Percentiles rank a stretch among this genome's conserved stretches.
Conservation (phyloP, 53 echinoderm and acorn worm genomes). For the Henricia sp. region DNA sequence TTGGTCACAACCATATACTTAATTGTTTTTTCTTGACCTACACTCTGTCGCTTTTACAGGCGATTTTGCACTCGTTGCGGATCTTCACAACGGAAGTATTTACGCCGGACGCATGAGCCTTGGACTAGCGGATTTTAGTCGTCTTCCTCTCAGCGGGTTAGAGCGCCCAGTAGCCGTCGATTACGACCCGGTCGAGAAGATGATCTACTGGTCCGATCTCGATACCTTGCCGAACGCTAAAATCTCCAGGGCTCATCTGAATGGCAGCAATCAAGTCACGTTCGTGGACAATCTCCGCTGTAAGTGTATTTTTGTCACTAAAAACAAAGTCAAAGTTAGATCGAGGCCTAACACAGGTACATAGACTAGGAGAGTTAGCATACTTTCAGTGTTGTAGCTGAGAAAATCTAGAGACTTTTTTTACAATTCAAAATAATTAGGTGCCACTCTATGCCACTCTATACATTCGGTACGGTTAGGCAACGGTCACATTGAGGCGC, state of each 20-base stretch:
- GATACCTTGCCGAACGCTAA: constrained; percentile 24
- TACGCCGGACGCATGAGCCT: constrained; percentile 11
- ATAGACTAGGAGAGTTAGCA: too few species aligned
- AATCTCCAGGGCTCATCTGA: constrained; percentile 67
- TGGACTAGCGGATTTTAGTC: not conserved
- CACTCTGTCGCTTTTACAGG: too few species aligned
- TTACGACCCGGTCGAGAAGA: constrained; percentile 73
- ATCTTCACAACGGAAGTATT: not conserved
- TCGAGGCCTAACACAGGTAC: too few species aligned
- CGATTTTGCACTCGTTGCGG: constrained; percentile 32
- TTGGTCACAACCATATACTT: too few species aligned
- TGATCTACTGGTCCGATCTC: constrained; percentile 82
- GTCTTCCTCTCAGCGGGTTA: constrained; percentile 59
- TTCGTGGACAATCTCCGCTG: constrained; percentile 19
- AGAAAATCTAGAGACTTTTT: too few species aligned
- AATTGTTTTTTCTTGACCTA: too few species aligned
- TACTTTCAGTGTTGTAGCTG: too few species aligned
- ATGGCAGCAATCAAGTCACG: constrained; percentile 66
- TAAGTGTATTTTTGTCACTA: not conserved
- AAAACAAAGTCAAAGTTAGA: not conserved
- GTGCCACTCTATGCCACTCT: too few species aligned
- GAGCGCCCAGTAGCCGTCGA: constrained; percentile 65
- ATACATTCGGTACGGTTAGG: too few species aligned
- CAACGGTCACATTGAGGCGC: too few species aligned
- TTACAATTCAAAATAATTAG: too few species aligned